Conservation (phyloP, 2,888 invertebrate species). For the Mantis religiosa region DNA sequence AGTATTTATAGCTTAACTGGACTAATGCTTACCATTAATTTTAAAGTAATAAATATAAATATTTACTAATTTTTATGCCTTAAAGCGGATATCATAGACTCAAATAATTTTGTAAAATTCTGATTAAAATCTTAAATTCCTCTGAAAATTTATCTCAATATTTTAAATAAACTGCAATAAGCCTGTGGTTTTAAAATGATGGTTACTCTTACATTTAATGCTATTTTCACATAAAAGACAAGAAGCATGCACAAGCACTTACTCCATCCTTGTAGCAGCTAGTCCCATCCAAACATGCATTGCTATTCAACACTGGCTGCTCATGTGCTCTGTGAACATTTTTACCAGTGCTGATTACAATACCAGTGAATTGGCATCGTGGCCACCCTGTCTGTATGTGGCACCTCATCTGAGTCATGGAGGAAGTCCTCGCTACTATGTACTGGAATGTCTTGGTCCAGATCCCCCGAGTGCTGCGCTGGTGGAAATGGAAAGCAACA, state of each 20-base stretch:
- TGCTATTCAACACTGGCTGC: neutral
- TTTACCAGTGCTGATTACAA: slow-evolving; percentile 10
- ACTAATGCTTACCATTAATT: too few species aligned
- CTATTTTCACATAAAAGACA: neutral
- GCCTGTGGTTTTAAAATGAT: neutral
- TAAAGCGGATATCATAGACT: too few species aligned
- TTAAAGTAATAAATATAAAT: too few species aligned
- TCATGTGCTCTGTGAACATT: neutral
- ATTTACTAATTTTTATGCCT: too few species aligned
- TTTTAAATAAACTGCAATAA: too few species aligned
- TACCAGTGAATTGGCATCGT: slow-evolving; percentile 5
- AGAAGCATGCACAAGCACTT: neutral
- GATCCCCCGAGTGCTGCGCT: slow-evolving; percentile 65
- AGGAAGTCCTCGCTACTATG: slow-evolving; percentile 49
- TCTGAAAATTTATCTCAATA: too few species aligned
- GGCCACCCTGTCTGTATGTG: slow-evolving; percentile 20
- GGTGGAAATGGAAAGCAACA: slow-evolving; percentile 57
- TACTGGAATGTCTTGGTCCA: slow-evolving; percentile 78
- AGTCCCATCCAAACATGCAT: neutral
- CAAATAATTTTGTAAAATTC: too few species aligned
- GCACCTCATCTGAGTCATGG: slow-evolving; percentile 33
- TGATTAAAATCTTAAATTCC: too few species aligned
- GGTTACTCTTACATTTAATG: neutral
- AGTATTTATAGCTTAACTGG: too few species aligned
- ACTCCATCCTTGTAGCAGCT: neutral